Evolutionary conservation across 2,797 vertebrate genomes (phyloP).

Genomic region (Octomys mimax): DNA sequence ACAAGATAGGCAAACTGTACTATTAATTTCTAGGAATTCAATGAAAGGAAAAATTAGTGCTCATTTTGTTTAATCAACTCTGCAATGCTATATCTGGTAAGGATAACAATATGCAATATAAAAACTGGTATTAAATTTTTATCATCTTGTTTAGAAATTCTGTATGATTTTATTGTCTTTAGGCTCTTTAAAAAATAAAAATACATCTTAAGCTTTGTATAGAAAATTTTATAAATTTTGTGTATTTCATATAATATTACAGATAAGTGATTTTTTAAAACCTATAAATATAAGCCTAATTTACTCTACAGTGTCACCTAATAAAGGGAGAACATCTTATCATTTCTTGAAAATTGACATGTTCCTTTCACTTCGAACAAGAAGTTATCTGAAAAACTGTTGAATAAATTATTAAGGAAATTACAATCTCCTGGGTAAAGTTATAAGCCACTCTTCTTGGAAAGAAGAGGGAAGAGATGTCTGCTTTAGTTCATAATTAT

Average conservation of each 20-base stretch:
- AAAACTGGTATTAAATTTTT: too few species aligned
- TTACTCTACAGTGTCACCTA: neutral
- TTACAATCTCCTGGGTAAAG: neutral
- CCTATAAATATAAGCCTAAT: neutral
- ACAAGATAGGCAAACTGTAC: too few species aligned
- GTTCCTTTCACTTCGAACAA: neutral
- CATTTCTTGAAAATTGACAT: neutral
- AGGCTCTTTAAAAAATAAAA: neutral
- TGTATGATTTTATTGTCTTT: neutral
- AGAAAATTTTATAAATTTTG: neutral
- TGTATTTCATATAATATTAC: neutral
- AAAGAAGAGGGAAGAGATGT: neutral
- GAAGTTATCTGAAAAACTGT: rapidly evolving
- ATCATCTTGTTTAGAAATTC: too few species aligned
- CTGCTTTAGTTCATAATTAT: neutral
- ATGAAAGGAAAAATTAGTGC: too few species aligned
- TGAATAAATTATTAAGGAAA: constrained; percentile 32
- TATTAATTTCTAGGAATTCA: too few species aligned
- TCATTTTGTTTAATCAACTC: too few species aligned
- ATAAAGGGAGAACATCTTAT: neutral
- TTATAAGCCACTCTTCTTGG: neutral
- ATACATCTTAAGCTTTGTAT: neutral
- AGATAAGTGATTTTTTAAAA: neutral
- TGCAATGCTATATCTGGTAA: too few species aligned
- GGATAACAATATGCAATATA: too few species aligned